These are phyloP conservation scores for Macroteleia sp. DNA, from an alignment of 2,888 invertebrate genomes.

Conservation along the genomic window DNA sequence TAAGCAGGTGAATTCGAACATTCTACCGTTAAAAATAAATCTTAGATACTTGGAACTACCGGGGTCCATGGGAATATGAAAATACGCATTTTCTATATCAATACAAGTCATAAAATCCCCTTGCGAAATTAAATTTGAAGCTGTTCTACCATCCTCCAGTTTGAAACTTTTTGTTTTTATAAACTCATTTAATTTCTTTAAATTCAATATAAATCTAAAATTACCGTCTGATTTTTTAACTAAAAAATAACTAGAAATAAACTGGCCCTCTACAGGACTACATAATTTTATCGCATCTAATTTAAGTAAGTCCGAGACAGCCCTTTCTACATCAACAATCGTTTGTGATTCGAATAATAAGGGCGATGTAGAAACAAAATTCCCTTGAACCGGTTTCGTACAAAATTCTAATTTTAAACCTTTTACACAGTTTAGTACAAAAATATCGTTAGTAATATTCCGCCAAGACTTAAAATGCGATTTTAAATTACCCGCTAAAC, in stretches of 20 bases:
- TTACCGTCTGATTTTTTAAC: conserved; percentile 41
- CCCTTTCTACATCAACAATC: neutral
- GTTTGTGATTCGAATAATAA: neutral
- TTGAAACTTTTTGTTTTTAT: conserved; percentile 49
- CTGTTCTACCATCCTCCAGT: conserved; percentile 51
- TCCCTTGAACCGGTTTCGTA: conserved; percentile 2
- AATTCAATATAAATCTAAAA: conserved; percentile 51
- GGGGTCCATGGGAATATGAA: neutral
- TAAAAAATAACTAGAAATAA: conserved; percentile 46
- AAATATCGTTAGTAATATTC: neutral
- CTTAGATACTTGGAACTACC: conserved; percentile 6
- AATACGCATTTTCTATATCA: conserved; percentile 31
- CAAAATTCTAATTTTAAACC: conserved; percentile 38
- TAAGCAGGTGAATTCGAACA: conserved; percentile 15
- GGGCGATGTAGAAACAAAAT: neutral
- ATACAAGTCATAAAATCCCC: conserved; percentile 48
- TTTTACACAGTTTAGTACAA: conserved; percentile 31
- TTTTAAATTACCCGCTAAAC: neutral
- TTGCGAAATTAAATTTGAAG: conserved; percentile 24
- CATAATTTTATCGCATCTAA: conserved; percentile 19
- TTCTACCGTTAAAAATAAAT: conserved; percentile 2
- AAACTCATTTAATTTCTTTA: conserved; percentile 51
- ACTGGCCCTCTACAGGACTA: conserved; percentile 28
- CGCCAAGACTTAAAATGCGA: neutral
- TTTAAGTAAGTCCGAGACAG: neutral